Conservation (phyloP, 2,797 vertebrate genomes). For the Tadarida brasiliensis region DNA sequence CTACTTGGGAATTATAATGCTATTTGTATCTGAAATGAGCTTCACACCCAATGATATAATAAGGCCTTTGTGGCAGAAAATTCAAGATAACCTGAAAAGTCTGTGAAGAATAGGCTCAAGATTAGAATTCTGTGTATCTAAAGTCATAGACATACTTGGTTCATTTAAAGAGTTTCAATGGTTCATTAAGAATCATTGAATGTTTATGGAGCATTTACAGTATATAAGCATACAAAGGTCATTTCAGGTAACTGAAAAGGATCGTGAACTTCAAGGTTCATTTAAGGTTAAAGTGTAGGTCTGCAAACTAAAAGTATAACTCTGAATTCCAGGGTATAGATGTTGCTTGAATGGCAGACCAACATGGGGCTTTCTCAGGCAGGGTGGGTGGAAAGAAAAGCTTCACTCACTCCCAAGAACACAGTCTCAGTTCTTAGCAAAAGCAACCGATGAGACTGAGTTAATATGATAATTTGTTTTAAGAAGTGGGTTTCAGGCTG, state of each 20-base stretch:
- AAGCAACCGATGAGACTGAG: neutral
- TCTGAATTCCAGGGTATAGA: neutral
- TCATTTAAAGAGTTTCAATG: slow-evolving; percentile 27
- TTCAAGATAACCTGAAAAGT: neutral
- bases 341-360: neutral
- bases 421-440: neutral
- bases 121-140: slow-evolving; percentile 3
- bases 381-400: too few relatives aligned
- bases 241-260: neutral
- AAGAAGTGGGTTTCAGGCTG: neutral
- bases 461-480: neutral
- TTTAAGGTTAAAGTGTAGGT: neutral
- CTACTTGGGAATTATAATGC: neutral
- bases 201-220: neutral
- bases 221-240: neutral
- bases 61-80: neutral
- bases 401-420: neutral
- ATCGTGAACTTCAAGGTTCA: neutral
- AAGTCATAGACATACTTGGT: neutral
- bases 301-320: neutral
- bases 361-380: neutral
- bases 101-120: neutral
- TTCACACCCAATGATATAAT: neutral
- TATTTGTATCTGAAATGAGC: slow-evolving; percentile 8
- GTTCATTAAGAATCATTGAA: neutral